Conservation (phyloP, 2,888 invertebrate genomes). For the Endotricha flammealis region DNA sequence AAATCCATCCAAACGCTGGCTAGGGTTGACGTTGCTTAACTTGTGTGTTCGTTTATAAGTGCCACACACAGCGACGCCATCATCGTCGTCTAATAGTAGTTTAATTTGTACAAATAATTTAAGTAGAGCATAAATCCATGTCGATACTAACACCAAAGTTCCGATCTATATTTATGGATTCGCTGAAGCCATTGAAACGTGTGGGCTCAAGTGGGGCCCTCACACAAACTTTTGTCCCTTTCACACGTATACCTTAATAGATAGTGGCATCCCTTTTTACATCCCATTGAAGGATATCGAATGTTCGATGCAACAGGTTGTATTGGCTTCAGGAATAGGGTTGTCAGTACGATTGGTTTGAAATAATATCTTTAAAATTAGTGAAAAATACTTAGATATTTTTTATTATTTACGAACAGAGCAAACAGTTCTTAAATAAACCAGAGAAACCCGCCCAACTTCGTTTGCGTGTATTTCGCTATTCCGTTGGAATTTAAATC, state of each 20-base stretch:
- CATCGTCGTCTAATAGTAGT: too few species aligned
- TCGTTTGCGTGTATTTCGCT: too few species aligned
- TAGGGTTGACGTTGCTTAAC: too few species aligned
- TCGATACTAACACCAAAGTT: constrained; percentile 42
- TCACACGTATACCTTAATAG: constrained; percentile 22
- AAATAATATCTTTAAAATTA: constrained; percentile 6
- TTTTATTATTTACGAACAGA: neutral
- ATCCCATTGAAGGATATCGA: constrained; percentile 76
- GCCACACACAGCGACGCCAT: too few species aligned
- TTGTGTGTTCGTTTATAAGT: too few species aligned
- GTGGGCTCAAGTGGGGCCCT: constrained; percentile 65
- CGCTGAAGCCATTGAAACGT: constrained; percentile 69
- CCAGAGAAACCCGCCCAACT: too few species aligned
- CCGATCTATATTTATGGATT: constrained; percentile 69
- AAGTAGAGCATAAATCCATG: constrained; percentile 45
- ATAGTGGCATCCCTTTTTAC: constrained; percentile 37
- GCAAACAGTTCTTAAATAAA: neutral
- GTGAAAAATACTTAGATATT: neutral
- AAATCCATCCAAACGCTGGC: too few species aligned
- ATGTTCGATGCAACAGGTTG: constrained; percentile 73
- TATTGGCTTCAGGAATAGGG: constrained; percentile 69
- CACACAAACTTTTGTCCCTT: constrained; percentile 42
- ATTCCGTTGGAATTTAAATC: too few species aligned
- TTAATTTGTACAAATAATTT: neutral
- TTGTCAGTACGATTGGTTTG: constrained; percentile 56